Conservation (phyloP, 1,140 invertebrate genomes). For the Trinorchestia longiramus region DNA sequence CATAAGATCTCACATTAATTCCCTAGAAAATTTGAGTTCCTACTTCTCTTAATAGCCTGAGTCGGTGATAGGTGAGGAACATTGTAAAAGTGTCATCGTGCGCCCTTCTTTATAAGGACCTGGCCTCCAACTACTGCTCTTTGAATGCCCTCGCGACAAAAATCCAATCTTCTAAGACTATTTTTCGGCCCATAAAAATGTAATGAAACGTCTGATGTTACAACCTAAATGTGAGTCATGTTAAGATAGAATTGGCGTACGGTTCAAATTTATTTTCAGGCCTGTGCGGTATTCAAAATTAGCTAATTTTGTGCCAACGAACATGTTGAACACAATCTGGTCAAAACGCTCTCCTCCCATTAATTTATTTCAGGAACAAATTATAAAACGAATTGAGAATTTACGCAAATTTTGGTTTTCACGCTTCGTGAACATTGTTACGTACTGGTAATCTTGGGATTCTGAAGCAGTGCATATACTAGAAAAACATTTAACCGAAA, state of each 20-base stretch:
- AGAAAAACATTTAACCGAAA: neutral
- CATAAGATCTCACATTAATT: neutral
- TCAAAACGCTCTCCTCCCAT: neutral
- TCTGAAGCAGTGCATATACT: neutral
- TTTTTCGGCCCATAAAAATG: conserved; percentile 53
- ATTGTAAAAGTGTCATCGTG: conserved; percentile 32
- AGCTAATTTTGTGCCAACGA: neutral
- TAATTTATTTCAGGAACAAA: neutral
- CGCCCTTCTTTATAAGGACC: conserved; percentile 38
- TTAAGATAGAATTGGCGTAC: conserved; percentile 21
- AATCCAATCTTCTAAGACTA: conserved; percentile 50
- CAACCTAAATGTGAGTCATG: conserved; percentile 48
- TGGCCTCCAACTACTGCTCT: neutral
- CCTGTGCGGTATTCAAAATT: neutral
- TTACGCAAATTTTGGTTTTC: neutral
- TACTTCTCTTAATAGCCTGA: neutral
- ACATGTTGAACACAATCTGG: neutral
- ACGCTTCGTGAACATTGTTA: neutral
- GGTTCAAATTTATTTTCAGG: neutral
- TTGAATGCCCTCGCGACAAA: conserved; percentile 39
- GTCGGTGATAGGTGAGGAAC: neutral
- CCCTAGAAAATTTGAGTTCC: neutral
- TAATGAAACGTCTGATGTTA: conserved; percentile 51
- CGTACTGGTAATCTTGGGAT: neutral
- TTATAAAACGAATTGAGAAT: neutral